Evolutionary conservation across 2,888 invertebrate genomes (phyloP), one percentile per base, ranked within the genome.

Genomic region (Autographa pulchrina): DNA sequence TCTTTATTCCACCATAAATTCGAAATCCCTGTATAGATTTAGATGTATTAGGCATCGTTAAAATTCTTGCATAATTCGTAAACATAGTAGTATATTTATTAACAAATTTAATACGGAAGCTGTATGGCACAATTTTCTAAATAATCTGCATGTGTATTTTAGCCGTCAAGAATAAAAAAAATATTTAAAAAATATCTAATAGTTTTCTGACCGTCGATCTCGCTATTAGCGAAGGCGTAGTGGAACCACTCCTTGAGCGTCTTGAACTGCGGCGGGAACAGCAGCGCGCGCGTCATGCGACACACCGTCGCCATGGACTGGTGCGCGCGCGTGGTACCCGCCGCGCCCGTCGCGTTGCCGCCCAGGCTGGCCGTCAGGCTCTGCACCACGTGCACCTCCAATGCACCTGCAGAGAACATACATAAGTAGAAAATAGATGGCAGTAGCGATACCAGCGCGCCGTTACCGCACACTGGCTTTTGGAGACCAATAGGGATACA

Each of bases 241-340:
- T 98, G 98, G 96, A 99, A 99, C 99, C 99, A 99, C 93, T 99
- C 99, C 87, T 98, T 97, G 56, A 99, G 96, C 52, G 98, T 98
- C 93, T 99, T 98, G 93, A 99, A 99, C 94, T 99, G 99, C 41
- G 99, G 99, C 77, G 99, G 99, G 94, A 99, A 99, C 75, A 99
- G 97, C 75, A 99, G 97, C 82, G 98, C 98, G 64, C 99, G 96
- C 65, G 99, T 98, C 87, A 99, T 97, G 89, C 98, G 97, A 90
- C 99, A 99, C 68, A 99, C 99, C 13, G 98, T 99, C 31, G 98
- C 99, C 98, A 99, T 98, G 67, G 98, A 98, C 90, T 98, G 97
- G 93, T 98, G 98, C 70, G 97, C 97, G 62, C 95, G 94, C 68
- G 96, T 96, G 96, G 85, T 98, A 96, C 75, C 78, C 56, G 43